These are phyloP conservation scores for Drosophila azteca DNA, from an alignment of 1,140 invertebrate genomes.

Conservation along the genomic window DNA sequence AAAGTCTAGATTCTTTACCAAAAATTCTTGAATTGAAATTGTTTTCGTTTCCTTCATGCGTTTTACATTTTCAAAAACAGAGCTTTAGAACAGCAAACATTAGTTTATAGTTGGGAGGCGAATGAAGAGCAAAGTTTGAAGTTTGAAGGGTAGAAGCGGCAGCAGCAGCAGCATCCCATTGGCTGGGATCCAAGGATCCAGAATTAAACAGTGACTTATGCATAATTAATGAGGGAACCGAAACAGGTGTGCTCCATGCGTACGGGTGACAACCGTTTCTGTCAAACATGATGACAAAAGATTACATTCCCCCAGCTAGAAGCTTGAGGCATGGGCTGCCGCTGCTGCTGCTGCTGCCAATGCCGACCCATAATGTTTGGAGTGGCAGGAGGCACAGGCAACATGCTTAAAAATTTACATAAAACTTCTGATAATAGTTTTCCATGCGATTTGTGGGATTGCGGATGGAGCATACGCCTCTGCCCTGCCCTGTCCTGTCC, in stretches of 20 bases:
- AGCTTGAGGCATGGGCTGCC: constrained; percentile 45
- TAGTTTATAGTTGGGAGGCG: too few relatives aligned
- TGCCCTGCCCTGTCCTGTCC: constrained; percentile 1
- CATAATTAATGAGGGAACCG: constrained; percentile 80
- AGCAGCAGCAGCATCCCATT: constrained; percentile 1
- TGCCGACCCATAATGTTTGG: constrained; percentile 52
- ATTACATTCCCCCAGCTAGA: constrained; percentile 71
- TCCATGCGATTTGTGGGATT: constrained; percentile 67
- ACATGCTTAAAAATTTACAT: constrained; percentile 81
- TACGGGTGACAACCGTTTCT: constrained; percentile 67
- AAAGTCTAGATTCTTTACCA: too few relatives aligned
- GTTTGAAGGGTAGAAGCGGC: not conserved
- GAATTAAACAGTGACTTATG: constrained; percentile 58
- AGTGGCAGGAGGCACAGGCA: constrained; percentile 48
- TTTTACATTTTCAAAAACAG: too few relatives aligned
- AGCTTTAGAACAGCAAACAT: too few relatives aligned
- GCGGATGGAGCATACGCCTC: constrained; percentile 12
- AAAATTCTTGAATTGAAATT: too few relatives aligned
- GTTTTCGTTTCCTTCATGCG: too few relatives aligned
- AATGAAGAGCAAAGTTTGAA: too few relatives aligned
- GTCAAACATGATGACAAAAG: constrained; percentile 80
- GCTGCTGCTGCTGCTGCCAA: constrained; percentile 10
- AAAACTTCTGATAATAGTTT: constrained; percentile 82
- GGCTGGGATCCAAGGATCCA: constrained; percentile 20
- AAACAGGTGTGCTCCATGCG: constrained; percentile 67